Base-by-base conservation (phyloP, 2,888 invertebrate genomes). In the Polydesmus complanatus region DNA sequence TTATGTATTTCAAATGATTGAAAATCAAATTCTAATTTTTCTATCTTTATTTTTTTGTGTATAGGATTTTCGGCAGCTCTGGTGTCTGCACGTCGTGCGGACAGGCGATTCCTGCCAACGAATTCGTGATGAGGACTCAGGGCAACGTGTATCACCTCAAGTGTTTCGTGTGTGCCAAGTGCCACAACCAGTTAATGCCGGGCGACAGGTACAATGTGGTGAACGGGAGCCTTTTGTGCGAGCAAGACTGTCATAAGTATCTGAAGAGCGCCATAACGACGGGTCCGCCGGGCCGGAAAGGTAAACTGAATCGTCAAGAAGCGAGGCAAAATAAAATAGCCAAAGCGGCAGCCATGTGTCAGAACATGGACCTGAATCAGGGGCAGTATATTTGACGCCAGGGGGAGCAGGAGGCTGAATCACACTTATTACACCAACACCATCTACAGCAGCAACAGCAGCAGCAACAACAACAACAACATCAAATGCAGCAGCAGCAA, bases 91-190 rank as follows among this genome's bases (percentile, higher is more conserved):
- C 88, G 73, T 88, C 86, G 73, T 94, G 94, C 78, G 88, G 89
- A 68, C 89, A 88, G 78, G 84, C 84, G 73, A 94, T 94, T 77
- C 91, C 93, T 60, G 88, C 93, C 71, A 87, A 84, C 78, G 94
- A 94, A 78, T 83, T 91, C 77, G 92, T 94, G 71, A 92, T 92
- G 87, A 81, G 89, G 75, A 84, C 86, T 70, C 84, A 83, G 67
- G 81, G 70, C 54, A 72, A 69, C 77, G 89, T 91, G 71, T 93
- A 90, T 82, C 94, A 94, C 81, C 82, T 92, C 78, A 91, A 91
- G 79, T 94, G 93, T 79, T 94, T 94, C 80, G 84, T 86, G 69
- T 94, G 94, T 81, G 89, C 88, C 77, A 91, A 92, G 77, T 94
- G 94, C 77, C 85, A 88, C 70, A 82, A 84, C 71, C 87, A 85